Evolutionary conservation across 2,888 invertebrate species (phyloP), one percentile per base, ranked within the genome.

Genomic region (Lathronympha strigana): DNA sequence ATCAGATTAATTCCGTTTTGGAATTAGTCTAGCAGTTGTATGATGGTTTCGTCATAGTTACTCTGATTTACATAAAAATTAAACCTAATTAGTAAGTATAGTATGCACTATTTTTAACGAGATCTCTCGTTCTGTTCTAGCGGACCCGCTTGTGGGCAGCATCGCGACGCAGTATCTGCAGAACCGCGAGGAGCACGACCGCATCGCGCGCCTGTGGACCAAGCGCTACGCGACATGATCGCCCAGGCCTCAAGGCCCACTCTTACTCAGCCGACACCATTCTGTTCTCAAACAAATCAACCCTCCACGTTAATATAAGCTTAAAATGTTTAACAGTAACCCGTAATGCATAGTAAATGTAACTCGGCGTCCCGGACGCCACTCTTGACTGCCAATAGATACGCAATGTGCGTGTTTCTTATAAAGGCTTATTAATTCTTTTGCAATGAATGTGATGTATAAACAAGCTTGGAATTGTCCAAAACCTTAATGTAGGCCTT

Each of bases 131-230:
- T 49, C 13, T 54, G 78, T 94, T 94, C 2, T 90, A 96, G 98
- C 98, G 82, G 99, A 99, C 93, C 99, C 99, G 2, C 92, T 99
- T 80, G 99, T 99, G 68, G 98, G 98, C 73, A 98, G 98, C 88
- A 99, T 99, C 93, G 99, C 99, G 60, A 98, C 98, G 72, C 99
- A 99, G 94, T 99, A 98, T 93, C 94, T 98, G 76, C 98, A 98
- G 92, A 98, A 99, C 91, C 94, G 98, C 69, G 98, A 98, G 84
- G 99, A 99, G 87, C 99, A 99, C 86, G 99, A 99, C 90, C 96
- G 98, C 86, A 98, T 98, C 88, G 99, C 99, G 75, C 95, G 98
- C 88, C 95, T 98, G 83, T 99, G 99, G 99, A 99, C 99, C 86
- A 98, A 98, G 91, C 95, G 99, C 81, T 99, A 97, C 83, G 98